A percentile compares a stretch with the other conserved stretches of the same genome.
Conservation (phyloP, 2,888 invertebrate species). For the Operophtera brumata region DNA sequence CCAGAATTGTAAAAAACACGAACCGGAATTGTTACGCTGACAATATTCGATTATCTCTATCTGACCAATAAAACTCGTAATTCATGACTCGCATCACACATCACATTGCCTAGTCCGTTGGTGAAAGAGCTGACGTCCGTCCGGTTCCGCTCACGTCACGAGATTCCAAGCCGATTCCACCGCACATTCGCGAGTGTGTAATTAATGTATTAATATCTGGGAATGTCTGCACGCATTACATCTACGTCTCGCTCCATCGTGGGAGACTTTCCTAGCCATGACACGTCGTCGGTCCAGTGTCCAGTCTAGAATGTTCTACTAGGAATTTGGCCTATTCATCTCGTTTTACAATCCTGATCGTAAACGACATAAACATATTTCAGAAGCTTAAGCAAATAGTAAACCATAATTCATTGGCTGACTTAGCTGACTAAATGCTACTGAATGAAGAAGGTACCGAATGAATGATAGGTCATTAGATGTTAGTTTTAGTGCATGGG, state of each 20-base stretch:
- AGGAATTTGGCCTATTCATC: not conserved
- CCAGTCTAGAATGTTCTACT: conserved; percentile 25
- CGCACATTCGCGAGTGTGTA: conserved; percentile 23
- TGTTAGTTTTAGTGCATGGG: conserved; percentile 11
- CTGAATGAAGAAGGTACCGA: not conserved
- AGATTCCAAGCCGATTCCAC: conserved; percentile 15
- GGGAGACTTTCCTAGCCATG: conserved; percentile 16
- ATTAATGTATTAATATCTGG: conserved; percentile 28
- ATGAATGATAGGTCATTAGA: conserved; percentile 1
- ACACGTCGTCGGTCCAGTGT: not conserved
- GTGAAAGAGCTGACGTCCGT: conserved; percentile 4
- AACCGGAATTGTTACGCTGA: conserved; percentile 1
- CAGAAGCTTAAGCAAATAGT: conserved; percentile 2
- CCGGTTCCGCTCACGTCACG: conserved; percentile 13
- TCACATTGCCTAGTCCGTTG: conserved; percentile 1
- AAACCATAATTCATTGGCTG: not conserved
- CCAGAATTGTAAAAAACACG: not conserved
- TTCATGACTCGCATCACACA: conserved; percentile 8
- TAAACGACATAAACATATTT: conserved; percentile 5
- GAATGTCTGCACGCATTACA: conserved; percentile 24
- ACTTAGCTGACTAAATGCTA: not conserved
- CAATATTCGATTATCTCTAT: not conserved
- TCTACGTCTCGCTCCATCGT: conserved; percentile 14
- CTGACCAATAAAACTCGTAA: not conserved
- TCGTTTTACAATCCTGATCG: not conserved